These are phyloP conservation scores for Ennomos fuscantarius DNA, from an alignment of 2,888 invertebrate species.

Conservation along the genomic window DNA sequence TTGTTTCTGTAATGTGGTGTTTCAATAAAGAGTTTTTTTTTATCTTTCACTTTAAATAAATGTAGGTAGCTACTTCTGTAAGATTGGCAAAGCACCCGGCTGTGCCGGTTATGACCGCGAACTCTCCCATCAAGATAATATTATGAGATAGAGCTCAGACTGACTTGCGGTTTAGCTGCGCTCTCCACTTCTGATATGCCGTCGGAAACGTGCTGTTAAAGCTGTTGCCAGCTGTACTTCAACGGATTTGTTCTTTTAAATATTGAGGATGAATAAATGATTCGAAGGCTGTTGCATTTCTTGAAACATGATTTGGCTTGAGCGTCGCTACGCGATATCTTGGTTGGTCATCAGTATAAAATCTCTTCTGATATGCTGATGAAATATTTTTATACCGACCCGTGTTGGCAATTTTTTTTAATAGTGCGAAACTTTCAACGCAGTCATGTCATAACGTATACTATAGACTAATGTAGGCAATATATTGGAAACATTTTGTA, in stretches of 20 bases:
- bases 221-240: constrained; percentile 13
- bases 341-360: too few species aligned
- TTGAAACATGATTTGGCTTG: background rate
- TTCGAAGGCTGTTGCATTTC: too few species aligned
- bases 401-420: too few species aligned
- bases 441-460: background rate
- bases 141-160: constrained; percentile 51
- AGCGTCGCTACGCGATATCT: background rate
- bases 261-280: too few species aligned
- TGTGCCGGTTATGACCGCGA: constrained; percentile 48
- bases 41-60: too few species aligned
- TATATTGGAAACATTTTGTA: background rate
- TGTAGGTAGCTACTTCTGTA: constrained; percentile 23
- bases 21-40: too few species aligned
- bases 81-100: constrained; percentile 36
- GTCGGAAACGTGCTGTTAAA: constrained; percentile 27
- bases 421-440: background rate
- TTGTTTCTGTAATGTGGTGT: too few species aligned
- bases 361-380: too few species aligned
- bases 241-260: too few species aligned
- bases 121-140: constrained; percentile 56
- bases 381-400: too few species aligned
- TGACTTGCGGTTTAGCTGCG: constrained; percentile 58
- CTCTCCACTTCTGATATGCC: constrained; percentile 39
- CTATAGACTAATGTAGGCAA: background rate